Conservation (phyloP, 2,888 invertebrate genomes). For the Acanthacorydalis orientalis region DNA sequence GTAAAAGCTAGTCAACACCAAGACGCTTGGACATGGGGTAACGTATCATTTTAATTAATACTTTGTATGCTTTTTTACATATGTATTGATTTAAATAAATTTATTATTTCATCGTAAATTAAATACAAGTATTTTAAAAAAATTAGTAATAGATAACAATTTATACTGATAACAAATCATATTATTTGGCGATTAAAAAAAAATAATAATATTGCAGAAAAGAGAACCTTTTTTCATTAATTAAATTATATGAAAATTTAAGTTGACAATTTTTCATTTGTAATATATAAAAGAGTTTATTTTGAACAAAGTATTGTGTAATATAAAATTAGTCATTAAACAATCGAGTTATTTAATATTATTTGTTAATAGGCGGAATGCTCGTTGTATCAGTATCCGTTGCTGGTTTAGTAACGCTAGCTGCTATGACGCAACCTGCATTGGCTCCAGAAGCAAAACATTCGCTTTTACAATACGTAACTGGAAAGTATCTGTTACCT, state of each 20-base stretch:
- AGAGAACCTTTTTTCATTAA: too few relatives aligned
- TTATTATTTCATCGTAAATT: neutral
- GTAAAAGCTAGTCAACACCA: conserved; percentile 74
- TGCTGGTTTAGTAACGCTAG: conserved; percentile 74
- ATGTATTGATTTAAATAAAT: neutral
- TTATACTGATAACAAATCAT: too few relatives aligned
- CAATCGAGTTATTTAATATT: neutral
- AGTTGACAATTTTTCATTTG: too few relatives aligned
- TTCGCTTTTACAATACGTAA: conserved; percentile 77
- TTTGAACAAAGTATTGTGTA: too few relatives aligned
- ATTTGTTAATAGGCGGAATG: conserved; percentile 53
- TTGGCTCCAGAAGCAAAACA: conserved; percentile 81
- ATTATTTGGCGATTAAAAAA: too few relatives aligned
- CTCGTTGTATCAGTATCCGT: conserved; percentile 78
- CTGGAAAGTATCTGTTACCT: conserved; percentile 78
- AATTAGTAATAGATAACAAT: too few relatives aligned
- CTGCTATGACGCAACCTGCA: conserved; percentile 82
- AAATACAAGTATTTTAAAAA: too few relatives aligned
- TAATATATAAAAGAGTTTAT: too few relatives aligned
- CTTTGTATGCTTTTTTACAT: neutral
- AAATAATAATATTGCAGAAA: too few relatives aligned
- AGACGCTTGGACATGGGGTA: conserved; percentile 82
- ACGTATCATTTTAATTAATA: conserved; percentile 9
- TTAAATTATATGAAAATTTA: too few relatives aligned
- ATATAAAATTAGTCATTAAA: too few relatives aligned